Evolutionary conservation across 1,140 invertebrate genomes (phyloP).

Genomic region (Calephelis nemesis): DNA sequence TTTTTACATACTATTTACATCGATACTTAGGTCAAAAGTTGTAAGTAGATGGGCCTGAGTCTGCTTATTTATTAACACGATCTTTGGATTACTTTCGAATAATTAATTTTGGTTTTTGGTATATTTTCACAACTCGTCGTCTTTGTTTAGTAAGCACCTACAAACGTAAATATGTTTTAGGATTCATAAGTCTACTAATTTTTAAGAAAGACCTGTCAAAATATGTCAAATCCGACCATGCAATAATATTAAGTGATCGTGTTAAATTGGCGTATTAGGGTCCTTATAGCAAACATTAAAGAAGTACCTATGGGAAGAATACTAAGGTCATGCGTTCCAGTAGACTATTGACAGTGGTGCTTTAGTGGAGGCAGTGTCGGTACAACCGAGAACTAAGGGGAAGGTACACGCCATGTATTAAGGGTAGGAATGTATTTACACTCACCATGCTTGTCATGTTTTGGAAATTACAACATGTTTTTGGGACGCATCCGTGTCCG

Average conservation of each 20-base stretch:
- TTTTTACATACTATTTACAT: neutral
- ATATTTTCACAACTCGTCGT: too few relatives aligned
- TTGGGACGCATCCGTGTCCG: slow-evolving; percentile 18
- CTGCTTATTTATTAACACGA: too few relatives aligned
- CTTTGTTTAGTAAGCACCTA: too few relatives aligned
- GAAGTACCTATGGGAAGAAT: neutral
- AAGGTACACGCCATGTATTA: slow-evolving; percentile 14
- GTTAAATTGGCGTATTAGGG: neutral
- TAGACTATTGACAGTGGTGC: slow-evolving; percentile 1
- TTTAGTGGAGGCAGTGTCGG: neutral
- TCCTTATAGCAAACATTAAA: neutral
- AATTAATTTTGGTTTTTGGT: too few relatives aligned
- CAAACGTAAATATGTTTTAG: too few relatives aligned
- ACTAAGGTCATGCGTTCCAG: neutral
- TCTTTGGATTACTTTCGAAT: too few relatives aligned
- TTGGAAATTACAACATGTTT: slow-evolving; percentile 19
- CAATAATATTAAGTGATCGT: too few relatives aligned
- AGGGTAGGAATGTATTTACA: slow-evolving; percentile 23
- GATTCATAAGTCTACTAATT: too few relatives aligned
- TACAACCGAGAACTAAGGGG: neutral
- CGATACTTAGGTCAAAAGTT: neutral
- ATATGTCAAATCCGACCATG: too few relatives aligned
- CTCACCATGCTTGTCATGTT: slow-evolving; percentile 26
- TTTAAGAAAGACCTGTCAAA: too few relatives aligned
- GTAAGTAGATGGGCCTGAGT: too few relatives aligned